Conservation (phyloP, 2,113 vertebrate species). For the Gnathonemus longibarbis region DNA sequence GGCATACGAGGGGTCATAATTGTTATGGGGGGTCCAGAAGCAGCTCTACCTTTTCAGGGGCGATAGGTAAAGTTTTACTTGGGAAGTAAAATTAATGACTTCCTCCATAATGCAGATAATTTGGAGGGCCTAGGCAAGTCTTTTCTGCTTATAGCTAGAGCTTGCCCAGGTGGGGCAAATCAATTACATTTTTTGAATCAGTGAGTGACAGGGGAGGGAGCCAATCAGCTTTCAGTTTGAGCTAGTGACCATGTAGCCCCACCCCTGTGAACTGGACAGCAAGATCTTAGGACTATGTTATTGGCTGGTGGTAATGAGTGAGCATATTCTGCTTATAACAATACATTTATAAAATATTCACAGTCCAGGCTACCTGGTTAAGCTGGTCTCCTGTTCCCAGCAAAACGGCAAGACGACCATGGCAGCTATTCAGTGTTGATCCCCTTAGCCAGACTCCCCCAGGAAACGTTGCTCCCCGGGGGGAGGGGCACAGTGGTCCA, state of each 20-base stretch:
- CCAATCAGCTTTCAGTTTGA: neutral
- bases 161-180: neutral
- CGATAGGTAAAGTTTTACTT: neutral
- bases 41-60: neutral
- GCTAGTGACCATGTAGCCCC: neutral
- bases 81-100: neutral
- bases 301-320: neutral
- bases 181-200: neutral
- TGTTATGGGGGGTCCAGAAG: neutral
- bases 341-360: neutral
- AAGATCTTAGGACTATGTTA: neutral
- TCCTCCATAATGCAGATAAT: neutral
- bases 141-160: neutral
- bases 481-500: neutral
- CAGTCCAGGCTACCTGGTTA: neutral
- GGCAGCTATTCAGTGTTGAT: neutral
- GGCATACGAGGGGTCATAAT: constrained; percentile 4
- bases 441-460: neutral
- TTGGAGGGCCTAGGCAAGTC: neutral
- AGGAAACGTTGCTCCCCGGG: neutral
- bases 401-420: neutral
- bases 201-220: neutral
- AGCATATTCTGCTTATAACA: neutral
- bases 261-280: neutral
- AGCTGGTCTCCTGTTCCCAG: neutral